These are phyloP conservation scores for Drosophila albomicans DNA, from an alignment of 1,140 invertebrate genomes.

Conservation along the genomic window DNA sequence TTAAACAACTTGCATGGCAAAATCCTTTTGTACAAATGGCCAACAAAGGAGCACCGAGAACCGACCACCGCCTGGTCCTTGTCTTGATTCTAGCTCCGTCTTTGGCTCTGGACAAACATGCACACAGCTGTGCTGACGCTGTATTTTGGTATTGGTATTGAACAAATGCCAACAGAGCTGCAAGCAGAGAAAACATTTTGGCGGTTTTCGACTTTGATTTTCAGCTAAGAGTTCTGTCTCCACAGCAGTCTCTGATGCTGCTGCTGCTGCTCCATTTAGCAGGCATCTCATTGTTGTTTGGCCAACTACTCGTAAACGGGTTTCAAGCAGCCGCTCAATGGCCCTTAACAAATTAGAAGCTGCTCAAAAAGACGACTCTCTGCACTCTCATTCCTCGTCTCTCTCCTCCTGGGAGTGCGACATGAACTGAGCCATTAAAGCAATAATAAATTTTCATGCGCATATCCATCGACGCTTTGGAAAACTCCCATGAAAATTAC, in stretches of 20 bases:
- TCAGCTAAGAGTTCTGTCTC: slow-evolving; percentile 27
- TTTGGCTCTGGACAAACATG: slow-evolving; percentile 20
- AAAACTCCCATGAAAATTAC: slow-evolving; percentile 11
- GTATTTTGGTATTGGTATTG: slow-evolving; percentile 49
- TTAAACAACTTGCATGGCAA: slow-evolving; percentile 78
- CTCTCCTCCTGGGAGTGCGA: slow-evolving; percentile 9
- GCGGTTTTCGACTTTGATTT: slow-evolving; percentile 71
- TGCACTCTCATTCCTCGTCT: neutral
- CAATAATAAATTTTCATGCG: slow-evolving; percentile 60
- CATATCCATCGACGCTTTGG: slow-evolving; percentile 60
- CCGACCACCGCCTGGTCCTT: neutral
- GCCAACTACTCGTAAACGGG: slow-evolving; percentile 12
- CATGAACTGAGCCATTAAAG: slow-evolving; percentile 51
- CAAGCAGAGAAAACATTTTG: slow-evolving; percentile 33
- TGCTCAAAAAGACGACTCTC: slow-evolving; percentile 16
- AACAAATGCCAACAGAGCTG: slow-evolving; percentile 56
- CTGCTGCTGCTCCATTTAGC: neutral
- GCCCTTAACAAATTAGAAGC: slow-evolving; percentile 53
- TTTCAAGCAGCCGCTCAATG: slow-evolving; percentile 28
- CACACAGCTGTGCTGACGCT: slow-evolving; percentile 27
- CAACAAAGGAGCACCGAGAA: slow-evolving; percentile 31
- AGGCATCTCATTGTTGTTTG: neutral
- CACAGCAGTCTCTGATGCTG: neutral
- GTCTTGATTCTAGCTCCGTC: no score
- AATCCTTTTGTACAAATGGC: slow-evolving; percentile 63